These are phyloP conservation scores for Eudemis profundana DNA, from an alignment of 2,888 invertebrate species.

Conservation along the genomic window DNA sequence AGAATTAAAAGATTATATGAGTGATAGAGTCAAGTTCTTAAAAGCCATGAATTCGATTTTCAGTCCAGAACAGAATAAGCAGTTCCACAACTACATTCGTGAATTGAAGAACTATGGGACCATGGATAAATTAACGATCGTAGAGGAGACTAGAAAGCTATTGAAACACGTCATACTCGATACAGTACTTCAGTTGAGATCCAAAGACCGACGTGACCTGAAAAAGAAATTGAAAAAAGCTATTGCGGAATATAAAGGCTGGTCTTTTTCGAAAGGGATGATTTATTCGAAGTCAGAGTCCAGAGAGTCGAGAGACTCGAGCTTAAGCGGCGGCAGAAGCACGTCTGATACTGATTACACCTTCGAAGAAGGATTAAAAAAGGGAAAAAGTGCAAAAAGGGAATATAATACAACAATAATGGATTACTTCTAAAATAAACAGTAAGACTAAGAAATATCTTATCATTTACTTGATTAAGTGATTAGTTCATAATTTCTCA, in stretches of 20 bases:
- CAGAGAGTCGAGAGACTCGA: no score
- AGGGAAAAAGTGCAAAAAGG: no score
- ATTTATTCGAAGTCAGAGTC: no score
- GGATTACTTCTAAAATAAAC: no score
- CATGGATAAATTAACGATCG: constrained; percentile 48
- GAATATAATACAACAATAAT: no score
- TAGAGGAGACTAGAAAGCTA: constrained; percentile 52
- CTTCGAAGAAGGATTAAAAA: no score
- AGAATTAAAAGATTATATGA: constrained; percentile 50
- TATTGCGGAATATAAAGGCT: constrained; percentile 55
- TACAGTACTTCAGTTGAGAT: constrained; percentile 48
- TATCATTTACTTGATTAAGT: no score
- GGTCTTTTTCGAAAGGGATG: no score
- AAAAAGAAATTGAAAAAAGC: constrained; percentile 55
- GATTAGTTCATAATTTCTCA: no score
- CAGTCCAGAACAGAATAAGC: constrained; percentile 55
- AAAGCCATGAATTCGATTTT: constrained; percentile 61
- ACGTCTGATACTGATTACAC: no score
- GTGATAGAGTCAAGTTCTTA: constrained; percentile 55
- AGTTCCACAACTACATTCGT: constrained; percentile 63
- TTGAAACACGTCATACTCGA: constrained; percentile 51
- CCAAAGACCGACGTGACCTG: constrained; percentile 50
- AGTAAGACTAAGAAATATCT: no score
- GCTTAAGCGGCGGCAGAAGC: no score
- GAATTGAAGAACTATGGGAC: constrained; percentile 52